Percentiles rank a stretch among this genome's conserved stretches.
phyloP scores from a whole-genome alignment of 92 coral and sea anemone genomes.

The Diadumene lineata region DNA sequence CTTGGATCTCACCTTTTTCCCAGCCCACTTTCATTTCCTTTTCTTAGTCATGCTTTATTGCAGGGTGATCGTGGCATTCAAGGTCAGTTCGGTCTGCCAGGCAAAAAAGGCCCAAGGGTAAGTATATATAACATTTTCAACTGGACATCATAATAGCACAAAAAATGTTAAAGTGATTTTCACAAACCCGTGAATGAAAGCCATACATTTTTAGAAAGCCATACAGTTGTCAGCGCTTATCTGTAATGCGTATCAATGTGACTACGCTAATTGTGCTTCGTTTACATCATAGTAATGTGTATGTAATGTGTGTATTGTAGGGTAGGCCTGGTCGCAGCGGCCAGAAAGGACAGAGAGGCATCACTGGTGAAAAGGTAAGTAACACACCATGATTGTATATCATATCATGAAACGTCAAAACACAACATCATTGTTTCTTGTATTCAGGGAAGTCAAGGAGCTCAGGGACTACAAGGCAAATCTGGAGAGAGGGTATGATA shows the following conservation, averaged over 20 bases:
- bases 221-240: too few relatives aligned
- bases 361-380: constrained; percentile 31
- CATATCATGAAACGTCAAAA: too few relatives aligned
- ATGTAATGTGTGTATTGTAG: constrained; percentile 13
- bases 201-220: too few relatives aligned
- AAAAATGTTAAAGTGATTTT: too few relatives aligned
- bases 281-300: too few relatives aligned
- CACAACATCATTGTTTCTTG: background rate
- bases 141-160: too few relatives aligned
- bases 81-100: constrained; percentile 46
- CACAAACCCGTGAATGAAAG: too few relatives aligned
- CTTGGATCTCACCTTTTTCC: too few relatives aligned
- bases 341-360: constrained; percentile 35
- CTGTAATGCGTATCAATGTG: too few relatives aligned
- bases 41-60: background rate
- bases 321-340: constrained; percentile 40
- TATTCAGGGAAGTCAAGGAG: constrained; percentile 23
- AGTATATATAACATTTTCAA: background rate
- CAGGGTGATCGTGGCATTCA: constrained; percentile 44
- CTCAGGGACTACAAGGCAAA: constrained; percentile 14
- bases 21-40: background rate
- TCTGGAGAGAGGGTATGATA: constrained; percentile 16
- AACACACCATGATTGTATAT: too few relatives aligned
- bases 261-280: too few relatives aligned
- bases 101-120: constrained; percentile 52